Base-by-base conservation (phyloP, 2,113 vertebrate genomes). In the Anoplopoma fimbria region DNA sequence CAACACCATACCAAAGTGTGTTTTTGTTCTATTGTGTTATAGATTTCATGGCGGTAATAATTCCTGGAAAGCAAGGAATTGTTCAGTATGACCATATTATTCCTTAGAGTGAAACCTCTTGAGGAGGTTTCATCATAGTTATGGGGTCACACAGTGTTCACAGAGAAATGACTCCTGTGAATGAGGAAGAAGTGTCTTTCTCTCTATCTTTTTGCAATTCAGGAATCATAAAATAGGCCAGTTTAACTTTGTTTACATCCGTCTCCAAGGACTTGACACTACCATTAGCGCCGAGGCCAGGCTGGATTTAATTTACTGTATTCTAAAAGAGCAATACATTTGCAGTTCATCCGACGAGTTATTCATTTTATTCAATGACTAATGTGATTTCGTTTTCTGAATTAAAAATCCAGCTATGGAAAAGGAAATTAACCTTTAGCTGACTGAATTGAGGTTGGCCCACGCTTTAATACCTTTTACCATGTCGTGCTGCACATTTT, bases 41-140 rank as follows among this genome's bases (percentile, higher is more conserved):
- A 81, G 85, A 85, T 88, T 89, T 90, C 69, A 85, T 60, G 82
- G 83, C 65, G 70, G 60, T 86, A 84, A 87, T 86, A 85, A 86
- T 78, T 88, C 79, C 77, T 83, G 80, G 14, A 86, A 79, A 86
- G 88, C 70, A 31, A 81, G 27, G 58, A 83, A 84, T 85, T 27
- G 76, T 72, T 88, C 73, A 40, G 79, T 87, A 71, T 70, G 85
- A 78, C 73, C 80, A 15, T 84, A 67, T 89, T 87, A 87, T 89
- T 87, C 77, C 69, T 83, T 9, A 34, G 69, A 78, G 60, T 36
- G 58, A 40, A 81, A 76, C 51, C 82, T 81, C 86, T 77, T 33
- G 81, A 58, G 79, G 82, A 85, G 72, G 51, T 83, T 91, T 87
- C 85, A 86, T 89, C 83, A 86, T 47, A 68, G 69, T 71, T 51